Percentiles rank a stretch among this genome's conserved stretches.
phyloP scores from a whole-genome alignment of 2,888 invertebrate species.

The Eugnorisma glareosa region DNA sequence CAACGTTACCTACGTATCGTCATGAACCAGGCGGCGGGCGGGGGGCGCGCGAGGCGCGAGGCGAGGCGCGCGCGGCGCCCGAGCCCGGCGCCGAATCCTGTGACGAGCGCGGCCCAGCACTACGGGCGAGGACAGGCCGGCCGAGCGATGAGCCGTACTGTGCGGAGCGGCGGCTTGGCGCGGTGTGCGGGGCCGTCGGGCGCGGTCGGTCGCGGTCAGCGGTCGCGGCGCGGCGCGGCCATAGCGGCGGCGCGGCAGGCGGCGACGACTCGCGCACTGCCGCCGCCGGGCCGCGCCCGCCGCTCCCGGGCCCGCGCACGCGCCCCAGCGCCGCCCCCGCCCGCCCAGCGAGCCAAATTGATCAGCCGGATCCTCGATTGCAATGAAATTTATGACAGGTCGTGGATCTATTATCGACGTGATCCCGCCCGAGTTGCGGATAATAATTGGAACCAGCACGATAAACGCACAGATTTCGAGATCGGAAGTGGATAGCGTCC shows the following conservation, averaged over 20 bases:
- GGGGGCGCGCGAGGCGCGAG: conserved; percentile 71
- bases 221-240: conserved; percentile 86
- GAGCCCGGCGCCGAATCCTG: conserved; percentile 72
- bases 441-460: conserved; percentile 73
- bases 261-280: conserved; percentile 86
- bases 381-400: conserved; percentile 89
- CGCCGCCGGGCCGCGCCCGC: conserved; percentile 79
- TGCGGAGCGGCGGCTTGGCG: conserved; percentile 79
- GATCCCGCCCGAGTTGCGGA: conserved; percentile 76
- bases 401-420: conserved; percentile 88
- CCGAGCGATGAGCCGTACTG: conserved; percentile 70
- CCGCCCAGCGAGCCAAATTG: conserved; percentile 79
- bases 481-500: conserved; percentile 61
- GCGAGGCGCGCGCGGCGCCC: conserved; percentile 67
- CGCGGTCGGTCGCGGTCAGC: conserved; percentile 83
- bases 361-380: conserved; percentile 88
- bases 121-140: conserved; percentile 58
- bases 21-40: conserved; percentile 77
- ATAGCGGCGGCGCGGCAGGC: conserved; percentile 86
- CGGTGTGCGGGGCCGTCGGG: conserved; percentile 74
- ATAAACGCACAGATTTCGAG: conserved; percentile 75
- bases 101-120: conserved; percentile 77
- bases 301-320: conserved; percentile 73
- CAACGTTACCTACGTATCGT: conserved; percentile 83
- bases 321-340: conserved; percentile 66